phyloP scores from a whole-genome alignment of 2,888 invertebrate genomes.

The Scaptomyza parva region DNA sequence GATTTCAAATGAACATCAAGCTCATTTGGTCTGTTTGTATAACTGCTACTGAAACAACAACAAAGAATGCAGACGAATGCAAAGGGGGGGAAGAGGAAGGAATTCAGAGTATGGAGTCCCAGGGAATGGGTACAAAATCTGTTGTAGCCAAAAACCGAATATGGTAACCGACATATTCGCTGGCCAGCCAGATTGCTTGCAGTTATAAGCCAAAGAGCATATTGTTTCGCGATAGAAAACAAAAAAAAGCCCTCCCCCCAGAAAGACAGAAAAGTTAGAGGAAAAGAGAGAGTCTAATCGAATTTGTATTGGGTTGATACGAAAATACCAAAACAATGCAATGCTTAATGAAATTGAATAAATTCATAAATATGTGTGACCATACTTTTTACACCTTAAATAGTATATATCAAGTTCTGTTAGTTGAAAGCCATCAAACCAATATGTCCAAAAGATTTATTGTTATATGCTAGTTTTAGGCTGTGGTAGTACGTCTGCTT shows the following conservation, averaged over 20 bases:
- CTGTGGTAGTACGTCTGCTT: conserved; percentile 23
- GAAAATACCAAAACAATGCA: too few species aligned
- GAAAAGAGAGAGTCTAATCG: neutral
- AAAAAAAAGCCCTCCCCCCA: too few species aligned
- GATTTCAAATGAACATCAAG: conserved; percentile 57
- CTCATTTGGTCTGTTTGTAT: conserved; percentile 52
- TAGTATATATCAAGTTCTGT: conserved; percentile 12
- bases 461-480: conserved; percentile 37
- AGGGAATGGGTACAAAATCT: conserved; percentile 33
- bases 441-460: conserved; percentile 8
- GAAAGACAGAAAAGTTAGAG: conserved; percentile 6
- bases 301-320: neutral
- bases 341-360: too few species aligned
- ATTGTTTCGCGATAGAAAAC: neutral
- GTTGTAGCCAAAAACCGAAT: conserved; percentile 57
- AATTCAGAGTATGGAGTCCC: neutral
- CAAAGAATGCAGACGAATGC: neutral
- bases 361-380: too few species aligned
- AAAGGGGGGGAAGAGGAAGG: neutral
- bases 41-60: conserved; percentile 44
- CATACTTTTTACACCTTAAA: too few species aligned
- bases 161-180: conserved; percentile 65
- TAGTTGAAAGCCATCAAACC: neutral
- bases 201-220: conserved; percentile 24
- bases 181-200: conserved; percentile 35